phyloP scores from a whole-genome alignment of 2,113 vertebrate genomes.

The Calidris pygmaea region DNA sequence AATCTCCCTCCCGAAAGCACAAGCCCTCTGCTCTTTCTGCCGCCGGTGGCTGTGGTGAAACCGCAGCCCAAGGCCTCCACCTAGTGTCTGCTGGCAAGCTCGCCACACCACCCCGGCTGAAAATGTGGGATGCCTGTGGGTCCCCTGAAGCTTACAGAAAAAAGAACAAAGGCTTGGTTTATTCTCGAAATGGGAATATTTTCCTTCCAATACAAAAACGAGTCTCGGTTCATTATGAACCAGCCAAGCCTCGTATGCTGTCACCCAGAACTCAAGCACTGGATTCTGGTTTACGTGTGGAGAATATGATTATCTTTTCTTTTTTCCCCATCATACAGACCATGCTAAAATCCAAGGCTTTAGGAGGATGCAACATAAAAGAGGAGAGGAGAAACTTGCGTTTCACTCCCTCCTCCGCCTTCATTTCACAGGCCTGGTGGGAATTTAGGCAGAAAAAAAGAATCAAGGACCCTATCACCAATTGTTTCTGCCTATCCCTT shows the following conservation, averaged over 20 bases:
- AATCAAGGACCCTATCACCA: not conserved
- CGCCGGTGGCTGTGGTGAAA: not conserved
- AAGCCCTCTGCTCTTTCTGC: not conserved
- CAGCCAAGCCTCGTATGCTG: not conserved
- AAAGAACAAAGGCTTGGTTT: not conserved
- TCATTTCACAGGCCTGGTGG: not conserved
- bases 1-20: not conserved
- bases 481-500: not conserved
- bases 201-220: not conserved
- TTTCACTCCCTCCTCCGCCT: not conserved
- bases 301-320: not conserved
- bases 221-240: not conserved
- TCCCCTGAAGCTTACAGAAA: not conserved
- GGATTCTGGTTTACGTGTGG: not conserved
- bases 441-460: not conserved
- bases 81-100: constrained; percentile 41
- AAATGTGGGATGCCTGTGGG: not conserved
- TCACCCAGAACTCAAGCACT: not conserved
- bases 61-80: constrained; percentile 67
- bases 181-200: not conserved
- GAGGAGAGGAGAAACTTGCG: not conserved
- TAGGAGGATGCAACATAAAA: constrained; percentile 13
- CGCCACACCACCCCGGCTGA: not conserved
- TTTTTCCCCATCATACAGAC: not conserved
- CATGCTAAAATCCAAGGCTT: not conserved